Percentiles rank a stretch among this genome's conserved stretches.
phyloP scores from a whole-genome alignment of 1,140 invertebrate species.

The Lerema accius region DNA sequence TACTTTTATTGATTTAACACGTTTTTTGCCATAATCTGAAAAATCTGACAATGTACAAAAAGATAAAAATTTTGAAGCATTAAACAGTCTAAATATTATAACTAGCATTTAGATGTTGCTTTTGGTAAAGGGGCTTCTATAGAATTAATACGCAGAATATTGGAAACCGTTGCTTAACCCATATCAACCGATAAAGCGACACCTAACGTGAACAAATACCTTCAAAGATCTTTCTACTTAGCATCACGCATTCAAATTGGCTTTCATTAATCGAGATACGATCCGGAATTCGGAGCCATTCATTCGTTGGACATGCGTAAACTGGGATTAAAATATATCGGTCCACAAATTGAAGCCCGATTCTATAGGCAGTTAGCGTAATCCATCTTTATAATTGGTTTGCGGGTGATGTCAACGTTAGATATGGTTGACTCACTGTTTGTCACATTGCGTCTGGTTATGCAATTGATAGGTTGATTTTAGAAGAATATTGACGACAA shows the following conservation, averaged over 20 bases:
- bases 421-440: constrained; percentile 31
- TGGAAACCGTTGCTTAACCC: constrained; percentile 11
- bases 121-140: too few relatives aligned
- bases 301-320: constrained; percentile 65
- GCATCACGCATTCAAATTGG: constrained; percentile 44
- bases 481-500: too few relatives aligned
- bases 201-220: constrained; percentile 18
- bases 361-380: constrained; percentile 60
- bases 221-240: constrained; percentile 32
- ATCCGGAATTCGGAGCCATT: constrained; percentile 51
- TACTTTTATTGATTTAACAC: too few relatives aligned
- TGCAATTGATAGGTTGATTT: constrained; percentile 9
- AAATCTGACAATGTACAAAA: too few relatives aligned
- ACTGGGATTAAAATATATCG: constrained; percentile 74
- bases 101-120: too few relatives aligned
- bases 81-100: too few relatives aligned
- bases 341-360: constrained; percentile 64
- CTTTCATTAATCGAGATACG: constrained; percentile 52
- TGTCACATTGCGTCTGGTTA: constrained; percentile 19
- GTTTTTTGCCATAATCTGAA: too few relatives aligned
- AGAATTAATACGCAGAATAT: background rate
- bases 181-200: constrained; percentile 17
- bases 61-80: too few relatives aligned
- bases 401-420: constrained; percentile 38
- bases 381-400: constrained; percentile 69